Percentiles rank a stretch among this genome's conserved stretches.
Conservation (phyloP, 2,113 vertebrate genomes). For the Callospermophilus lateralis region DNA sequence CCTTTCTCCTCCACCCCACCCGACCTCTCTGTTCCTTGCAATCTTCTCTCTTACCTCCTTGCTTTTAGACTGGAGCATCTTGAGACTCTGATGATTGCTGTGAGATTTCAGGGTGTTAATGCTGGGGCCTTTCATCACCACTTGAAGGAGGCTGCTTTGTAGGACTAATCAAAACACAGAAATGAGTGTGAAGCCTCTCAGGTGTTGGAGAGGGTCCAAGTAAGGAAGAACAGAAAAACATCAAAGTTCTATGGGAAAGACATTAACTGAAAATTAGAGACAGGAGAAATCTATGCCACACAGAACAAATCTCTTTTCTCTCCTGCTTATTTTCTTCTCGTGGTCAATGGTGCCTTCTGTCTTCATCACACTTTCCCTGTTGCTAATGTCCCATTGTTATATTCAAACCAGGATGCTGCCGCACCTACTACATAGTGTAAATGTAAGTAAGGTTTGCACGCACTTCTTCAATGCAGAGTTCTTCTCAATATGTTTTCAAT, state of each 20-base stretch:
- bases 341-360: background rate
- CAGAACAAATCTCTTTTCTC: background rate
- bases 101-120: background rate
- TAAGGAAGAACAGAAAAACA: background rate
- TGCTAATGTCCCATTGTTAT: background rate
- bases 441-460: background rate
- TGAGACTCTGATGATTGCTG: constrained; percentile 1
- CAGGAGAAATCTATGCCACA: background rate
- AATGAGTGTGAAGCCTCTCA: constrained; percentile 53
- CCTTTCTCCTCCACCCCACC: background rate
- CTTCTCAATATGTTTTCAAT: background rate
- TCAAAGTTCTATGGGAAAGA: background rate
- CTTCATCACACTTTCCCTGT: background rate
- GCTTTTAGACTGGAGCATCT: background rate
- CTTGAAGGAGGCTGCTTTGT: background rate
- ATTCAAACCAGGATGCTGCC: background rate
- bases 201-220: background rate
- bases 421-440: background rate
- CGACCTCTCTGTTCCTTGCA: background rate
- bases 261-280: background rate
- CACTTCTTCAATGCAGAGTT: background rate
- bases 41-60: background rate
- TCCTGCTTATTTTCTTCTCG: background rate
- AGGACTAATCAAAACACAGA: constrained; percentile 46
- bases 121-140: background rate